phyloP scores from a whole-genome alignment of 1,140 invertebrate species.

The Drusus annulatus region DNA sequence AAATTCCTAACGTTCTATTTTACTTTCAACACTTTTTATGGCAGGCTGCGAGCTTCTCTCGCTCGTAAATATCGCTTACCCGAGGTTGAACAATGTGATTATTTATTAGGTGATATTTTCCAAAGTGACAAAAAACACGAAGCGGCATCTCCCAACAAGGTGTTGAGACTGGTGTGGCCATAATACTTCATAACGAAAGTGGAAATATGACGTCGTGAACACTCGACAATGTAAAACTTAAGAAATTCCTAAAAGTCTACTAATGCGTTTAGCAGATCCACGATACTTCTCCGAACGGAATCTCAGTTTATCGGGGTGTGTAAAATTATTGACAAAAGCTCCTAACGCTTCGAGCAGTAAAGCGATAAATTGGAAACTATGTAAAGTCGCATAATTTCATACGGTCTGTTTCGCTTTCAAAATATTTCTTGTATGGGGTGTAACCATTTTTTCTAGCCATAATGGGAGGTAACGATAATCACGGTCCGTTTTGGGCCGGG shows the following conservation, averaged over 20 bases:
- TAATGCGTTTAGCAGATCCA: conserved; percentile 15
- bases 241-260: conserved; percentile 13
- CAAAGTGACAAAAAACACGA: conserved; percentile 3
- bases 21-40: too few relatives aligned
- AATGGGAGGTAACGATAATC: conserved; percentile 10
- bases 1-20: too few relatives aligned
- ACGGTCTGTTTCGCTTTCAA: conserved; percentile 47
- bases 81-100: background rate
- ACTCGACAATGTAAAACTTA: background rate
- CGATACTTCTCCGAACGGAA: background rate
- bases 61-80: too few relatives aligned
- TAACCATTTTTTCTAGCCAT: conserved; percentile 45
- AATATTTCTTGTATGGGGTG: conserved; percentile 50
- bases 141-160: background rate
- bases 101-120: conserved; percentile 22
- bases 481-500: background rate
- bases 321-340: conserved; percentile 39
- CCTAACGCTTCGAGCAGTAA: conserved; percentile 31
- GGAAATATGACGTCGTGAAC: conserved; percentile 1
- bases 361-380: conserved; percentile 46
- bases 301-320: conserved; percentile 38
- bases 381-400: conserved; percentile 48
- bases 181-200: conserved; percentile 21
- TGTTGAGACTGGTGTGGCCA: background rate
- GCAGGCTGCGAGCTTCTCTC: too few relatives aligned